These are phyloP conservation scores for Danio jaintianensis DNA, from an alignment of 2,797 vertebrate genomes.

Conservation along the genomic window DNA sequence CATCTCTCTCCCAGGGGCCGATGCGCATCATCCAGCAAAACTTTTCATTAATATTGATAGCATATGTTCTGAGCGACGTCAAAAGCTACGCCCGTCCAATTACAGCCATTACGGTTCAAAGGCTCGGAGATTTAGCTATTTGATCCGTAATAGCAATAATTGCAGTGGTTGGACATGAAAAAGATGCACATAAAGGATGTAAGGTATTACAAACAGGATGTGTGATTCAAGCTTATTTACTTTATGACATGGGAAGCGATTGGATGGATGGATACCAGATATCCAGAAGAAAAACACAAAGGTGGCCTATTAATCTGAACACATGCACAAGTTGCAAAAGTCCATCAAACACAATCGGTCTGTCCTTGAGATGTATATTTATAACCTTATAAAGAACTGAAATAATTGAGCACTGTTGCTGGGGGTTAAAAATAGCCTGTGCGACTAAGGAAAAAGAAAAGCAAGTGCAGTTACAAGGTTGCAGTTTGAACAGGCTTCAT, in stretches of 20 bases:
- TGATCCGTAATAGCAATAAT: constrained; percentile 55
- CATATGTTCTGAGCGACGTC: constrained; percentile 21
- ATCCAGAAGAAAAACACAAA: too few relatives aligned
- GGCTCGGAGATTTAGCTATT: constrained; percentile 45
- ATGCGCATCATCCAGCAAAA: constrained; percentile 46
- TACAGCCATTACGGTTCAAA: constrained; percentile 35
- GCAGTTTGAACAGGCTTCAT: constrained; percentile 44
- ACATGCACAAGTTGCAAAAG: constrained; percentile 7
- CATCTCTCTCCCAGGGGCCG: constrained; percentile 38
- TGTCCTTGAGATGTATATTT: constrained; percentile 39
- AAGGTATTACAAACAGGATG: constrained; percentile 42
- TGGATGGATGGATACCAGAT: background rate
- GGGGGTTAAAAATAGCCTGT: constrained; percentile 60
- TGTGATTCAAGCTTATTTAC: constrained; percentile 40
- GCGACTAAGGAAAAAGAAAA: constrained; percentile 38
- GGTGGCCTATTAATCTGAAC: background rate
- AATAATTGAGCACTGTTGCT: constrained; percentile 30
- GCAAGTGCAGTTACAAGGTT: constrained; percentile 58
- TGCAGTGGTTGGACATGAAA: constrained; percentile 20
- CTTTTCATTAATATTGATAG: constrained; percentile 36
- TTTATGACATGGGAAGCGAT: background rate
- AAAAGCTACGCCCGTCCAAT: constrained; percentile 24
- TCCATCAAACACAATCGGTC: background rate
- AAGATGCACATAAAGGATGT: constrained; percentile 8
- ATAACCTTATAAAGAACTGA: constrained; percentile 31